These are phyloP conservation scores for Syrista parreyssii DNA, from an alignment of 2,888 invertebrate genomes.

Conservation along the genomic window DNA sequence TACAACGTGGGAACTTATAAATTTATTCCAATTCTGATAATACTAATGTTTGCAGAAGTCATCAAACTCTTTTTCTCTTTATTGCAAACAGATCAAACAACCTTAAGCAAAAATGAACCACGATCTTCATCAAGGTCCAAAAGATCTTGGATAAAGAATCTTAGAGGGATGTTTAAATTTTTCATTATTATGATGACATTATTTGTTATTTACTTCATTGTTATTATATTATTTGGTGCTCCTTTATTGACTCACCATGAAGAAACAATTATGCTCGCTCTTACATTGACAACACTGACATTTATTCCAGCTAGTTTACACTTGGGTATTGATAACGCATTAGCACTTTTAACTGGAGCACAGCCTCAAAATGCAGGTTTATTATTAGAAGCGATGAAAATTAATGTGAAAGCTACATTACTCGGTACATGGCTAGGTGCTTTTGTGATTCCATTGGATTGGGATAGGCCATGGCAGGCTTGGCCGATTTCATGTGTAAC, in stretches of 20 bases:
- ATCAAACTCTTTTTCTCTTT: conserved; percentile 66
- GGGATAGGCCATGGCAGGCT: conserved; percentile 90
- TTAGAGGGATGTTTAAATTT: conserved; percentile 69
- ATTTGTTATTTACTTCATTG: conserved; percentile 70
- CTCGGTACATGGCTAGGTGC: conserved; percentile 88
- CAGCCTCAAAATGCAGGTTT: conserved; percentile 61
- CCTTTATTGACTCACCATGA: conserved; percentile 74
- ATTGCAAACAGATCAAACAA: conserved; percentile 44
- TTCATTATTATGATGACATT: conserved; percentile 66
- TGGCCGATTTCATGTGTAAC: conserved; percentile 81
- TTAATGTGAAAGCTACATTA: conserved; percentile 73
- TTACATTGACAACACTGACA: conserved; percentile 73
- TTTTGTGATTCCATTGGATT: conserved; percentile 87
- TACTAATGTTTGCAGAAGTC: conserved; percentile 68
- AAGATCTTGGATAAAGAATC: conserved; percentile 65
- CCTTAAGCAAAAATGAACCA: conserved; percentile 54
- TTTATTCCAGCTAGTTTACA: conserved; percentile 74
- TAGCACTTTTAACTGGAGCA: conserved; percentile 70
- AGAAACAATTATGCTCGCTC: conserved; percentile 76
- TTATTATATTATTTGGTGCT: conserved; percentile 77
- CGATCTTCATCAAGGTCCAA: conserved; percentile 61
- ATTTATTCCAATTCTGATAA: conserved; percentile 61
- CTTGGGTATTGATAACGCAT: conserved; percentile 71
- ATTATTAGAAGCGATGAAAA: conserved; percentile 68
- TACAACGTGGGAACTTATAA: conserved; percentile 72